phyloP scores from a whole-genome alignment of 2,113 vertebrate species.

The Sisor rabdophorus region DNA sequence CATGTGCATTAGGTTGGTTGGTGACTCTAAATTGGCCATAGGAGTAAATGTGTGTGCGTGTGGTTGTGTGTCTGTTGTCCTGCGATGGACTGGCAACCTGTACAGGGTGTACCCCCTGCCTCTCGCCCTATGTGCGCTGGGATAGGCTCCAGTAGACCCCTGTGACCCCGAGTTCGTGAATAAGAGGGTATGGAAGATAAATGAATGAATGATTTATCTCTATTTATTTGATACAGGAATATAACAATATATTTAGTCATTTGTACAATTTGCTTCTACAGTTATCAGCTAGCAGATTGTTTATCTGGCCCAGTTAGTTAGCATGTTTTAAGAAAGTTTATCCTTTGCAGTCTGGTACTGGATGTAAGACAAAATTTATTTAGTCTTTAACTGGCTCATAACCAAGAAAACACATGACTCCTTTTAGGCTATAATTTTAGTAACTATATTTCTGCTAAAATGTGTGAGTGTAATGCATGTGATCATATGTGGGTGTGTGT shows the following conservation, averaged over 20 bases:
- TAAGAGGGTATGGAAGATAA: no score
- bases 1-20: no score
- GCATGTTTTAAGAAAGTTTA: slow-evolving; percentile 19
- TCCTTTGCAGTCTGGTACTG: background rate
- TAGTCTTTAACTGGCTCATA: background rate
- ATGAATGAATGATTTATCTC: background rate
- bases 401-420: background rate
- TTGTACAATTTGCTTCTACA: slow-evolving; percentile 14
- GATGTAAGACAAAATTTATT: background rate
- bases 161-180: no score
- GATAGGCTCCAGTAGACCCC: no score
- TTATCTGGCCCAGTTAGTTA: slow-evolving; percentile 11
- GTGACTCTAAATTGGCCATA: no score
- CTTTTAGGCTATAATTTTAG: background rate
- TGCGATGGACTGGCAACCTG: no score
- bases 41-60: no score
- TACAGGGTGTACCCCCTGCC: no score
- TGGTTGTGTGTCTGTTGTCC: no score
- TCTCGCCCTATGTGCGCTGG: no score
- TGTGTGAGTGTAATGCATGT: background rate
- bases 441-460: background rate
- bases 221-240: slow-evolving; percentile 1
- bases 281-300: slow-evolving; percentile 1
- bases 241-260: background rate
- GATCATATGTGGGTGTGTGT: background rate